A percentile compares a stretch with the other conserved stretches of the same genome.
These are phyloP conservation scores for Glaucidium brasilianum DNA, from an alignment of 2,113 vertebrate genomes.

Conservation along the genomic window DNA sequence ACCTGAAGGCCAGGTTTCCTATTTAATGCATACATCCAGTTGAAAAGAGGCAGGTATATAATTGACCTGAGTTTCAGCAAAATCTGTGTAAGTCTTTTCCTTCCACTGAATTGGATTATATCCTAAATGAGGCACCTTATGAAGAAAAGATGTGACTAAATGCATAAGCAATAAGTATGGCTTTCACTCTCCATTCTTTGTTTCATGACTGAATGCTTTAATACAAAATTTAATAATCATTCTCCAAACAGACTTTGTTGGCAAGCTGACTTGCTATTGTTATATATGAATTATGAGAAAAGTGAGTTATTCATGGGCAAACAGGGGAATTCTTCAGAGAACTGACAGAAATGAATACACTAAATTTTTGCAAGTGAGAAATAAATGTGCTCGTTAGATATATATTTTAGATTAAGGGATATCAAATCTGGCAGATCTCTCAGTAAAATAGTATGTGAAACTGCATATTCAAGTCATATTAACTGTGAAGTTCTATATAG, in stretches of 20 bases:
- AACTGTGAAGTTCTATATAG: not conserved
- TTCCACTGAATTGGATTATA: not conserved
- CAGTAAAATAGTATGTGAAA: not conserved
- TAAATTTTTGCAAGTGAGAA: not conserved
- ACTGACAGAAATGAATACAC: not conserved
- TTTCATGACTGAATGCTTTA: not conserved
- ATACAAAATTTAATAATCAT: not conserved
- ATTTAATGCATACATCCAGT: not conserved
- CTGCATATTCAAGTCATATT: not conserved
- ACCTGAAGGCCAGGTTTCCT: not conserved
- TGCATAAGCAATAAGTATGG: not conserved
- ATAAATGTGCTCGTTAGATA: not conserved
- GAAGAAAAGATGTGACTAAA: not conserved
- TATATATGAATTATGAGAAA: not conserved
- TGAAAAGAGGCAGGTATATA: not conserved
- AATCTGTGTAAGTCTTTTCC: not conserved
- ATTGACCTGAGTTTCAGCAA: not conserved
- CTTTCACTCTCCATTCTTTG: not conserved
- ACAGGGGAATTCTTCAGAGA: not conserved
- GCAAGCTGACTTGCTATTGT: not conserved
- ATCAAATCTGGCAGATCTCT: not conserved
- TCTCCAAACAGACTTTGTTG: not conserved
- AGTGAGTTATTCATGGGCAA: not conserved
- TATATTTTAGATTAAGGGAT: not conserved
- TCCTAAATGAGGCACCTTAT: not conserved